These are phyloP conservation scores for Pararge aegeria DNA, from an alignment of 1,140 invertebrate genomes.

Conservation along the genomic window DNA sequence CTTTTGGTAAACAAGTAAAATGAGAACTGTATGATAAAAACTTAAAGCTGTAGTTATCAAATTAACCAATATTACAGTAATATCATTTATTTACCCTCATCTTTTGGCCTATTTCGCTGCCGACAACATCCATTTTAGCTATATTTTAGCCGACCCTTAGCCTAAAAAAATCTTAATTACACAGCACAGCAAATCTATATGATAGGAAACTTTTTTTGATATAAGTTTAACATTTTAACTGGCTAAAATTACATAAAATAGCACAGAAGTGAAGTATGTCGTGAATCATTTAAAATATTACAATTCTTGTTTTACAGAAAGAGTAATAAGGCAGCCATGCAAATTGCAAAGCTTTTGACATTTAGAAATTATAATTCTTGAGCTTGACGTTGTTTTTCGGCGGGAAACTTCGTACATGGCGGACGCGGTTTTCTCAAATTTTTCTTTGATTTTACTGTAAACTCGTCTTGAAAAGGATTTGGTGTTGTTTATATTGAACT, in stretches of 20 bases:
- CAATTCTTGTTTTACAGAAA: neutral
- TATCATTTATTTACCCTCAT: slow-evolving; percentile 82
- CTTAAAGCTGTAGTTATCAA: neutral
- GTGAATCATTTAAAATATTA: neutral
- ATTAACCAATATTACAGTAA: neutral
- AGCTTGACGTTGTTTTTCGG: no score
- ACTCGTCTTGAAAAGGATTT: no score
- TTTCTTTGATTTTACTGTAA: no score
- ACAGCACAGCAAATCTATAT: neutral
- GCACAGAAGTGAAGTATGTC: neutral
- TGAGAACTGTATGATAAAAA: no score
- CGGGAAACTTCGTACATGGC: no score
- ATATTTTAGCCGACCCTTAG: neutral
- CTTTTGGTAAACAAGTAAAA: no score
- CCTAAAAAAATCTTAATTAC: neutral
- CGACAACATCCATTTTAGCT: slow-evolving; percentile 75
- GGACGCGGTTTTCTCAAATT: no score
- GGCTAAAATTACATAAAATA: neutral
- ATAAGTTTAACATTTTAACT: neutral
- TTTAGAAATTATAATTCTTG: no score
- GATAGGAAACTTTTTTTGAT: neutral
- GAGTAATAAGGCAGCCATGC: no score
- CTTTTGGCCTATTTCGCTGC: slow-evolving; percentile 85
- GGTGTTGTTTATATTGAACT: no score
- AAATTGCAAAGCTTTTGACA: no score